A percentile compares a stretch with the other conserved stretches of the same genome.
These are phyloP conservation scores for Arothron firmamentum DNA, from an alignment of 2,113 vertebrate species.

Conservation along the genomic window DNA sequence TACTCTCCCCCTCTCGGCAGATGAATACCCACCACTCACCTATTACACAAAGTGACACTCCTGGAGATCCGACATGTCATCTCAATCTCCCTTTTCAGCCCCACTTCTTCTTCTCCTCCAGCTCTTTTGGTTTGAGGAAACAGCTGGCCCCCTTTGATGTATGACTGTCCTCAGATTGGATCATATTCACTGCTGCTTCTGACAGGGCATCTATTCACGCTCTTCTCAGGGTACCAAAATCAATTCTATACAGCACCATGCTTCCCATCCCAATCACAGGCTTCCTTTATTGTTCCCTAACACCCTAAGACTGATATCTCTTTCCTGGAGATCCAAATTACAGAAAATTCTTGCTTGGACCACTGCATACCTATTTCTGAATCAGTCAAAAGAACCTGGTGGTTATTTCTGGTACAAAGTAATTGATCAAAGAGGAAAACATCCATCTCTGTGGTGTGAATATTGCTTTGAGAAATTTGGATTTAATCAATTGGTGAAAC, in stretches of 20 bases:
- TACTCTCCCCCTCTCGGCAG: constrained; percentile 35
- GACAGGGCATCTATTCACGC: constrained; percentile 59
- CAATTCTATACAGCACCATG: constrained; percentile 58
- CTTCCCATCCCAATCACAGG: constrained; percentile 29
- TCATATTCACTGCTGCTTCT: constrained; percentile 82
- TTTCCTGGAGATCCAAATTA: constrained; percentile 18
- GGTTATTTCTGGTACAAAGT: no score
- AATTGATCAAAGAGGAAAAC: no score
- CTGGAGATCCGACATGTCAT: constrained; percentile 66
- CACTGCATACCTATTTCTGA: neutral
- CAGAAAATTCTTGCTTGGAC: constrained; percentile 11
- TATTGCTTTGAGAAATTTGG: no score
- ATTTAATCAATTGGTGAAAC: no score
- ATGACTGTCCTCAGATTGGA: constrained; percentile 71
- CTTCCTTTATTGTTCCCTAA: constrained; percentile 20
- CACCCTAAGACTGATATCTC: constrained; percentile 24
- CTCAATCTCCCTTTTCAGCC: constrained; percentile 72
- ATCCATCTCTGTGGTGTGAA: no score
- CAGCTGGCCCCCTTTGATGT: constrained; percentile 87
- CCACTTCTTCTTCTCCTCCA: constrained; percentile 68
- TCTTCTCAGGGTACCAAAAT: constrained; percentile 31
- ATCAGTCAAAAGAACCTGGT: no score
- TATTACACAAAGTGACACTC: constrained; percentile 80
- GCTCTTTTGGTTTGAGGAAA: constrained; percentile 73
- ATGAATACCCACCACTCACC: constrained; percentile 80